Evolutionary conservation across 2,113 vertebrate species (phyloP), one percentile per base, ranked within the genome.

Genomic region (Nestor notabilis): DNA sequence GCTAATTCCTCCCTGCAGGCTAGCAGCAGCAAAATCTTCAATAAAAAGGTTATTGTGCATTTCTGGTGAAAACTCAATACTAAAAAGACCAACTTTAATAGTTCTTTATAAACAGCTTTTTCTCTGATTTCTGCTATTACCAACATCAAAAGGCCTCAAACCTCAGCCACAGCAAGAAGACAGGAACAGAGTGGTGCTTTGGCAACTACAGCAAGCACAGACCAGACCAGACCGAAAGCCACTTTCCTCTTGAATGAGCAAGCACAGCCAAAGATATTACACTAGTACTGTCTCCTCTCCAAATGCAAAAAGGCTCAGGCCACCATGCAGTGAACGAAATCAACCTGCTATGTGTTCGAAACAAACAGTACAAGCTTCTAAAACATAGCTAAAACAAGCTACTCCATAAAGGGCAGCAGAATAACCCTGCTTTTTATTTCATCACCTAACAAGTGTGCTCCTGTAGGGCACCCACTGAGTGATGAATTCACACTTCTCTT

Each of bases 381-480:
- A 97, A 90, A 66, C 47, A 87, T 17, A 83, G n/a, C n/a, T n/a
- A 92, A 96, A 91, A 1, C 14, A 71, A 83, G 14, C 43, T 66
- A 55, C 49, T 94, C 75, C 69, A 31, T 39, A 93, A 96, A 94
- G 66, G 56, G 43, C 83, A 96, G 90, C 10, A 75, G 39, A 93
- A 71, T 65, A 78, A 20, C 60, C 80, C 63, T 29, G 12, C 61
- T 52, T 95, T 90, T 72, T 76, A 49, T 92, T 93, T 87, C 74
- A 94, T 49, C 80, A 92, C 27, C 64, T 61, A 87, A 87, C 14
- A 28, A 2, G 3, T 17, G 58, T 17, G 49, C 64, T 92, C 27
- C 91, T 63, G 52, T 78, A 29, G 47, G 68, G 90, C 85, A 82
- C 76, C 56, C 44, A 83, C n/a, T 25, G 43, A 88, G n/a, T 24